Evolutionary conservation across 2,888 invertebrate species (phyloP).

Genomic region (Epinotia brunnichana): DNA sequence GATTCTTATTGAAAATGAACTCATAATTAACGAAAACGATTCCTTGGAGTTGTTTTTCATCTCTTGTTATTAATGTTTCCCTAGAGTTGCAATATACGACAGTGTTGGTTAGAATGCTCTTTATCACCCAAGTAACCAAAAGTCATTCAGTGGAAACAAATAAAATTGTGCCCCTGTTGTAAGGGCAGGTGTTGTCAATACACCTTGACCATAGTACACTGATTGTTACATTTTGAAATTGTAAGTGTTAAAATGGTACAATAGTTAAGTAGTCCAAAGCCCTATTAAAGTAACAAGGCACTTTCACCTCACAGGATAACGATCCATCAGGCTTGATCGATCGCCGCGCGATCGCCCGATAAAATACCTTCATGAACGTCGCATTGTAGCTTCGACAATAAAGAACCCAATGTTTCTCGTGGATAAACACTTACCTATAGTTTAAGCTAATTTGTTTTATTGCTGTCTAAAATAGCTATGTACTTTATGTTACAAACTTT

Average conservation of each 20-base stretch:
- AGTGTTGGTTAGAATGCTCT: neutral
- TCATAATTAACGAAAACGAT: neutral
- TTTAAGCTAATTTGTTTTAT: conserved; percentile 41
- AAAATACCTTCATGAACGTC: conserved; percentile 54
- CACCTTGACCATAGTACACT: neutral
- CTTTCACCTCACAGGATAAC: conserved; percentile 65
- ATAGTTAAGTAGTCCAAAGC: conserved; percentile 52
- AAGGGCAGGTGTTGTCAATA: neutral
- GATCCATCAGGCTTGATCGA: conserved; percentile 66
- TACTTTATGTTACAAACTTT: conserved; percentile 1
- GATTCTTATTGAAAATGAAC: neutral
- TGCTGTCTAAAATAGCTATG: neutral
- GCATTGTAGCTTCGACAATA: conserved; percentile 52
- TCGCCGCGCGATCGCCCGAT: conserved; percentile 56
- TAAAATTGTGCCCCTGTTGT: too few relatives aligned
- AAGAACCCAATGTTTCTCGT: conserved; percentile 51
- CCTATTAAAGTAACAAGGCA: conserved; percentile 49
- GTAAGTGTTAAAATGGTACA: conserved; percentile 25
- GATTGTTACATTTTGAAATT: conserved; percentile 2
- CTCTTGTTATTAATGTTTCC: neutral
- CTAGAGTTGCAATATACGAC: neutral
- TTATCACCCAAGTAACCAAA: neutral
- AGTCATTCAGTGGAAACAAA: neutral
- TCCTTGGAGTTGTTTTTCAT: neutral
- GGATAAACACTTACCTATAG: conserved; percentile 53